These are phyloP conservation scores for Odontocolon sp. DNA, from an alignment of 2,888 invertebrate genomes.

Conservation along the genomic window DNA sequence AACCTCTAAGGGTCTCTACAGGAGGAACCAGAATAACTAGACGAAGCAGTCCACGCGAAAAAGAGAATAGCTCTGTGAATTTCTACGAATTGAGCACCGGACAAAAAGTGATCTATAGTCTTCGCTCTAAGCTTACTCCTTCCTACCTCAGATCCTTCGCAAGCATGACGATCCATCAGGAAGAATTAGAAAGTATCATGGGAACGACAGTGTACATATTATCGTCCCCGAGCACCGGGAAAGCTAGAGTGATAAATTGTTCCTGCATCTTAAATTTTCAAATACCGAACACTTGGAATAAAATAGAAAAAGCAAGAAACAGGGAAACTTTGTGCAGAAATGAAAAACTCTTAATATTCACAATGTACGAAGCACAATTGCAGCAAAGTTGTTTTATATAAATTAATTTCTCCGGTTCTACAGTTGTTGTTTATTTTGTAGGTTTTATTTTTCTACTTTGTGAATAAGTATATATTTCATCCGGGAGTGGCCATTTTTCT, in stretches of 20 bases:
- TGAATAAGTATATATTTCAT: conserved; percentile 23
- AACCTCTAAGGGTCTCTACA: neutral
- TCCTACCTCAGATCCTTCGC: neutral
- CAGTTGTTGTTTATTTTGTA: conserved; percentile 10
- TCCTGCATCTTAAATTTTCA: neutral
- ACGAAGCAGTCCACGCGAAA: no score
- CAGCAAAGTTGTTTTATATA: no score
- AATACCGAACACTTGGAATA: neutral
- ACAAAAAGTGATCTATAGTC: conserved; percentile 18
- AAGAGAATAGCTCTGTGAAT: neutral
- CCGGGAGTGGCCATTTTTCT: conserved; percentile 37
- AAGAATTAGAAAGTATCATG: conserved; percentile 20
- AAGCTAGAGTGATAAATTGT: conserved; percentile 10
- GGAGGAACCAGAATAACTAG: neutral
- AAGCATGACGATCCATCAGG: conserved; percentile 15
- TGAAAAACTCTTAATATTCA: no score
- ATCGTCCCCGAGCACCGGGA: neutral
- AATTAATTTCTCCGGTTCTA: neutral
- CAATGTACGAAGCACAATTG: no score
- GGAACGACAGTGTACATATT: neutral
- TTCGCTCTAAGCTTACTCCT: neutral
- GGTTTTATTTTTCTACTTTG: neutral
- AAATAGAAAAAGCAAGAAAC: neutral
- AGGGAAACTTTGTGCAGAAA: no score
- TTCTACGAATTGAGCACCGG: neutral